Base-by-base conservation (phyloP, 2,113 vertebrate genomes). In the Otolemur garnettii region DNA sequence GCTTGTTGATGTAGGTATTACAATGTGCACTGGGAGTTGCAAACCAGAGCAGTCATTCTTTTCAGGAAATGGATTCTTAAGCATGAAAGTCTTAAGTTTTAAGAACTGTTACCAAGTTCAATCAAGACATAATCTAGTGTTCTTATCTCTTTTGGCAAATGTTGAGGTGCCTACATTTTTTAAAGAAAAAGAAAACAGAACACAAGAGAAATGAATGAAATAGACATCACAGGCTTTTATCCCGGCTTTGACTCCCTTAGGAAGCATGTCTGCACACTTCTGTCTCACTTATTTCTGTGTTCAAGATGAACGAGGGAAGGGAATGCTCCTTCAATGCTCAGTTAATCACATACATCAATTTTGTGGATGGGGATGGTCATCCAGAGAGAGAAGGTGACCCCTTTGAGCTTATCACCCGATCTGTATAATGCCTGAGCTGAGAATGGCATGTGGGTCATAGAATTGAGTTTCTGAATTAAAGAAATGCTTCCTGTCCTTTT, bases 21-120 rank as follows among this genome's bases (percentile, higher is more conserved):
- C 17, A 24, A 2, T 28, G 45, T 50, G 38, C 30, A 87, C 18
- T 53, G 55, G n/a, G 7, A 77, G 17, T 60, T 45, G 18, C 22
- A 84, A 84, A 55, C 9, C 14, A 55, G 78, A 26, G 24, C 21
- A 24, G 42, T 18, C 6, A 24, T 72, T 92, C 18, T 80, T 80
- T 74, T 75, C 85, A 93, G 68, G 79, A 96, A 86, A 79, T 7
- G 14, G 53, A 62, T 24, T 96, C 33, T 78, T 62, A 81, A 30
- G 28, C 38, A 38, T 60, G 30, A 18, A 15, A 28, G 26, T 77
- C 74, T 77, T 14, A 50, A 1, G 7, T 77, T 50, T 77, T 53
- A 64, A 87, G 71, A 86, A 22, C 14, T 62, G 21, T 59, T 80
- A 18, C 75, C 85, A 57, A 83, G 42, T 84, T 59, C 26, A 83